Percentiles rank a stretch among this genome's conserved stretches.
Evolutionary conservation across 2,797 vertebrate species (phyloP).

Genomic region (Micromesistius poutassou): DNA sequence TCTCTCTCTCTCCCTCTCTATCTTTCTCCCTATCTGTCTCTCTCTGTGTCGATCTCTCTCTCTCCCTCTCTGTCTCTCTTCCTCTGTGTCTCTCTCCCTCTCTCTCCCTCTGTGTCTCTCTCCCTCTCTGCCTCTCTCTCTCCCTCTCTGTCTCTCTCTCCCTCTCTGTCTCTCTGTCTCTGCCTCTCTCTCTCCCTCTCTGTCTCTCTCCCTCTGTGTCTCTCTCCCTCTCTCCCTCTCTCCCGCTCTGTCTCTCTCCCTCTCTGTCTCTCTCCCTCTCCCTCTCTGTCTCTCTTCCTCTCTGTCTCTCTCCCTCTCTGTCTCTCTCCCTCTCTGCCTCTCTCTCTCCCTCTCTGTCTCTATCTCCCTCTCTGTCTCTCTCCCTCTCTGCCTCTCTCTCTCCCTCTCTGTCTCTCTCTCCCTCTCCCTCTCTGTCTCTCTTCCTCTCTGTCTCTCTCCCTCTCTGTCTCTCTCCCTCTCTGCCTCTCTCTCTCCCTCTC

Average conservation of each 20-base stretch:
- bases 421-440: conserved; percentile 1
- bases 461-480: conserved; percentile 29
- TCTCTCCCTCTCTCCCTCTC: conserved; percentile 7
- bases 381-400: no score
- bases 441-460: not conserved
- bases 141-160: conserved; percentile 11
- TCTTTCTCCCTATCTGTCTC: conserved; percentile 27
- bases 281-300: no score
- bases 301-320: no score
- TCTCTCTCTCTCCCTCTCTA: not conserved
- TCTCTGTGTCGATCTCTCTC: not conserved
- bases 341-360: conserved; percentile 6
- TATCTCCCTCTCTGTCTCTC: not conserved
- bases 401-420: not conserved
- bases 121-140: conserved; percentile 27
- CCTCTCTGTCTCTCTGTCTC: not conserved
- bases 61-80: not conserved
- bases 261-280: conserved; percentile 18
- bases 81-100: not conserved
- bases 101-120: conserved; percentile 17
- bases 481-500: conserved; percentile 20
- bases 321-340: conserved; percentile 27
- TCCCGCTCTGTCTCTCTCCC: not conserved
- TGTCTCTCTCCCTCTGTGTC: conserved; percentile 28
- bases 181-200: not conserved